phyloP scores from a whole-genome alignment of 2,113 vertebrate genomes.

The Oostethus manadensis region DNA sequence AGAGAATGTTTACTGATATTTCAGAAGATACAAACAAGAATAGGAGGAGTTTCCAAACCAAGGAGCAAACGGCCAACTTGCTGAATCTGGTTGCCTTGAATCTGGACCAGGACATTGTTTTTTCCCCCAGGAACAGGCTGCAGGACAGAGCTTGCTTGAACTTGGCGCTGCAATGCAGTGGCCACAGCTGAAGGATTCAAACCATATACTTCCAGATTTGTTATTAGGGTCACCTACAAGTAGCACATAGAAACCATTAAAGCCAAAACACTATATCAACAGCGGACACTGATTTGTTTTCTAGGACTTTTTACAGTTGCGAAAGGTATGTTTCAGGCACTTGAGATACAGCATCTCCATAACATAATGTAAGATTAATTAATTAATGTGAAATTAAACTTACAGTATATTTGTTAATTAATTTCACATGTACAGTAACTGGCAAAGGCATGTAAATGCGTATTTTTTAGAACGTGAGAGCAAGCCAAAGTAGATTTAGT shows the following conservation, averaged over 20 bases:
- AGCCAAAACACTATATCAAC: background rate
- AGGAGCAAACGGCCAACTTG: constrained; percentile 82
- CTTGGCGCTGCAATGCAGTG: constrained; percentile 78
- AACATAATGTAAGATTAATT: background rate
- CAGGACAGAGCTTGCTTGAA: constrained; percentile 87
- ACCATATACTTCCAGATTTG: constrained; percentile 89
- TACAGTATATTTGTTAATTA: background rate
- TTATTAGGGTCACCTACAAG: constrained; percentile 86
- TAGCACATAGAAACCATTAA: constrained; percentile 1
- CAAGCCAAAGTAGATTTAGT: no score
- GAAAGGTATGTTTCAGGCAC: background rate
- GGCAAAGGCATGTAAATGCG: no score
- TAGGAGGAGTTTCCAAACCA: constrained; percentile 66
- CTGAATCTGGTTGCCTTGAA: constrained; percentile 93
- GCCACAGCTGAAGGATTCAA: constrained; percentile 82
- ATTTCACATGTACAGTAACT: background rate
- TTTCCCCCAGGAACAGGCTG: constrained; percentile 77
- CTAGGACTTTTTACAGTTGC: background rate
- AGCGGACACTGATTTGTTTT: background rate
- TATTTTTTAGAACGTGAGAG: no score
- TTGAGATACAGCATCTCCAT: background rate
- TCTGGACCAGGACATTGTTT: constrained; percentile 85
- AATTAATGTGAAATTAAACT: no score
- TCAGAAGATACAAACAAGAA: background rate
- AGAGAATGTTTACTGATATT: background rate